Base-by-base conservation (phyloP, 1,140 invertebrate genomes). In the Apis laboriosa region DNA sequence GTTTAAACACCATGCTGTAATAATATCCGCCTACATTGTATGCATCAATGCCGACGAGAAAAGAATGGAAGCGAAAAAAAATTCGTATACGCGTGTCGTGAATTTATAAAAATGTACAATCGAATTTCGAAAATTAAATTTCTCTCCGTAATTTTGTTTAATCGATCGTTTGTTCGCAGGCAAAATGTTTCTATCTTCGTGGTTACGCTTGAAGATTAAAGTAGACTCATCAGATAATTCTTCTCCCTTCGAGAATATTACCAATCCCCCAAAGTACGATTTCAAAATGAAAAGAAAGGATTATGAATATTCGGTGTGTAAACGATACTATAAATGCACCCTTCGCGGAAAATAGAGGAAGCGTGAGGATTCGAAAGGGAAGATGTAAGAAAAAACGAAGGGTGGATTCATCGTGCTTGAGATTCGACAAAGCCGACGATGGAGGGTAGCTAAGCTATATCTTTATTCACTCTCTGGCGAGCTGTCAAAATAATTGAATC, bases 401-500 rank as follows among this genome's bases (percentile, higher is more conserved):
- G 5, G 21, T 17, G 58, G 43, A 0, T 34, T 63, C 12, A 19
- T 55, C 3, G 67, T 17, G 51, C 7, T 51, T 15, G 19, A n/a
- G 49, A 49, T 77, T 34, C 67, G 49, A 13, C n/a, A 51, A 53
- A 55, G 12, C 64, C 13, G n/a, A 24, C 21, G 34, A 56, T 4
- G 58, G 34, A 43, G 34, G 34, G 2, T 17, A 17, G 49, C 28
- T 9, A 11, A 17, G 55, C 19, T 15, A 21, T 15, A 28, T 73
- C 13, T 55, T 49, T 73, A 24, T 43, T 53, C n/a, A 19, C n/a
- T 51, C n/a, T 51, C 9, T 7, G 64, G 8, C 12, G 19, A 24
- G 43, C 24, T n/a, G 24, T 80, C n/a, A 34, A 60, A 34, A 71
- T 80, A 56, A 80, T 73, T 17, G 64, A 79, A 79, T 63, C 12